Conservation (phyloP, 2,888 invertebrate genomes). For the Agrochola macilenta region DNA sequence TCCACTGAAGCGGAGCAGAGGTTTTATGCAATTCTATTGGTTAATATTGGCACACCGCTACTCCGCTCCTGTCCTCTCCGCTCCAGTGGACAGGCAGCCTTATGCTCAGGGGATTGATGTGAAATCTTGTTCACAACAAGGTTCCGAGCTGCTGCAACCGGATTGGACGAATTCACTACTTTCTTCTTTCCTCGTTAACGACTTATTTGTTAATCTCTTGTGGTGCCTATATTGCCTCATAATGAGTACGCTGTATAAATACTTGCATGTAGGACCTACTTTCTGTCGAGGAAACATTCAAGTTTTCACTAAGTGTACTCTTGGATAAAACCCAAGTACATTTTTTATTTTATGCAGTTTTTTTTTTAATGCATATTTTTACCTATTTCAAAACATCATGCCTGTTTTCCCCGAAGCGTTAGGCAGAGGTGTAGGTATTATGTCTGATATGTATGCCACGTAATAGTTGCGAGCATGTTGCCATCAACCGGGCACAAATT, state of each 20-base stretch:
- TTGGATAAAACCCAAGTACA: background rate
- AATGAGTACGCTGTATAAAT: background rate
- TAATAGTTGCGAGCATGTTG: background rate
- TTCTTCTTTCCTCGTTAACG: slow-evolving; percentile 2
- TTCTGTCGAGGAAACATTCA: background rate
- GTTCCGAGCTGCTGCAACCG: slow-evolving; percentile 1
- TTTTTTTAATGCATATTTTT: background rate
- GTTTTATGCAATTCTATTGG: no score
- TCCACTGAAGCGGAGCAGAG: no score
- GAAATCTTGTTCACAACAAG: slow-evolving; percentile 16
- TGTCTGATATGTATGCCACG: no score
- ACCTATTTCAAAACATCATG: background rate
- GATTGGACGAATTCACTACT: background rate
- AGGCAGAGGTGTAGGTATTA: no score
- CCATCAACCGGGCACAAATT: background rate
- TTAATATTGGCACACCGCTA: no score
- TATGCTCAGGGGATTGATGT: background rate
- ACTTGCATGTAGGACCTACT: background rate
- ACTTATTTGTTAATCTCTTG: background rate
- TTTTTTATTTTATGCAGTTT: background rate
- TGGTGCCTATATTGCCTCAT: background rate
- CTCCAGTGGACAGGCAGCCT: no score
- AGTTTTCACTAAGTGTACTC: background rate
- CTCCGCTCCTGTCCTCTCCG: no score
- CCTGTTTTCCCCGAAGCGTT: background rate